Evolutionary conservation across 1,140 invertebrate species (phyloP), one percentile per base, ranked within the genome.

Genomic region (Zaprionus ornatus): DNA sequence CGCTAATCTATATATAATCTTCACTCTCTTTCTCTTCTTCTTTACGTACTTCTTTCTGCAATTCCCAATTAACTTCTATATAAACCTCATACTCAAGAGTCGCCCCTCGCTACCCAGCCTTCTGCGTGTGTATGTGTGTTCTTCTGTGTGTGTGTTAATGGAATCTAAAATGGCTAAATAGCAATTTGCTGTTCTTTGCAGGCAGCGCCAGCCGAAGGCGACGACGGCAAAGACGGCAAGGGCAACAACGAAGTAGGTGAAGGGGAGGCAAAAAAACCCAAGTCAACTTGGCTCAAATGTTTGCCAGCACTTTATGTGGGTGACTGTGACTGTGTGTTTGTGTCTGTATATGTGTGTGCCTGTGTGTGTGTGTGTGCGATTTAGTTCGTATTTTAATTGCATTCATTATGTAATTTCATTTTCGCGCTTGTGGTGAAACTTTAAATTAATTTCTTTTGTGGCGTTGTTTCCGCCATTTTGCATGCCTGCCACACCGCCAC

Each of bases 381-480:
- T 77, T 57, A 61, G 70, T 63, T 67, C 23, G 75, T 78, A 82
- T 88, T 88, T 90, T 88, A 88, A 88, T 88, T 88, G 85, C 85
- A 90, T 90, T 88, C 85, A 88, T 88, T 88, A 90, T 90, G 86
- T 88, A 90, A 88, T 88, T 88, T 74, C 71, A 77, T 90, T 88
- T 88, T 85, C 81, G 85, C 84, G 78, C 85, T 76, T 85, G 83
- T 73, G 64, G 68, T 54, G 67, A 88, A 88, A 88, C 84, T 88
- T 88, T 88, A 88, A 88, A 88, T 88, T 79, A 88, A 88, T 88
- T 88, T 84, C 84, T 88, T 88, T 88, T 88, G 84, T 88, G 83
- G 52, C 68, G 62, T 48, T 67, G 88, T 82, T 88, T 88, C 85
- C 84, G 80, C 72, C 72, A 88, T 88, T 88, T 88, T 90, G 76